These are phyloP conservation scores for Coccyzus lansbergi DNA, from an alignment of 2,797 vertebrate genomes.

Conservation along the genomic window DNA sequence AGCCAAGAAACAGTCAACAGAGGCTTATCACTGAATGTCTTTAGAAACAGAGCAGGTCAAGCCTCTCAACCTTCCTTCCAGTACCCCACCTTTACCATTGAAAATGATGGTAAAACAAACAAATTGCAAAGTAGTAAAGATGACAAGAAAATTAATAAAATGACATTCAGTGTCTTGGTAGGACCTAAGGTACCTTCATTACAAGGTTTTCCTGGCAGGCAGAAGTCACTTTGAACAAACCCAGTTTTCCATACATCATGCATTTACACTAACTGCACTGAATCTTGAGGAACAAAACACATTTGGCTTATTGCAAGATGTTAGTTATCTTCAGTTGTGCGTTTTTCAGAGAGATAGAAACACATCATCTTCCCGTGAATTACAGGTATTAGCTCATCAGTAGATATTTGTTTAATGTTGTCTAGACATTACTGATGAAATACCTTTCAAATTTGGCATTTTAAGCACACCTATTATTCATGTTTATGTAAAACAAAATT, in stretches of 20 bases:
- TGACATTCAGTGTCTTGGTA: neutral
- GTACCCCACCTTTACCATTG: neutral
- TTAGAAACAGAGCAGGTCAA: neutral
- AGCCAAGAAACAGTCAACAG: neutral
- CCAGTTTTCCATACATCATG: rapidly evolving
- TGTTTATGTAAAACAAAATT: neutral
- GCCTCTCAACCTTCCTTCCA: neutral
- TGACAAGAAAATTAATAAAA: neutral
- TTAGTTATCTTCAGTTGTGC: neutral
- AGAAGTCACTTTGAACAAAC: neutral
- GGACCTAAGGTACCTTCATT: neutral
- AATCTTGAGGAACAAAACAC: neutral
- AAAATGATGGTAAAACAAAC: neutral
- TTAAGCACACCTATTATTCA: neutral
- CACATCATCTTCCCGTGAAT: neutral
- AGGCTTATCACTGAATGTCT: neutral
- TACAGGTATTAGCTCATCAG: neutral
- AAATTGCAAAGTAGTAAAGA: neutral
- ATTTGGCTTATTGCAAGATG: neutral
- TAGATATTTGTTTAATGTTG: neutral
- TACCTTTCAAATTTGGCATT: neutral
- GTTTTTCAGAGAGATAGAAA: neutral
- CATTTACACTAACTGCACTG: neutral
- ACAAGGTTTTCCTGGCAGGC: neutral
- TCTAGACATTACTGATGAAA: neutral